Evolutionary conservation across 2,888 invertebrate genomes (phyloP).

Genomic region (Julus scandinavius): DNA sequence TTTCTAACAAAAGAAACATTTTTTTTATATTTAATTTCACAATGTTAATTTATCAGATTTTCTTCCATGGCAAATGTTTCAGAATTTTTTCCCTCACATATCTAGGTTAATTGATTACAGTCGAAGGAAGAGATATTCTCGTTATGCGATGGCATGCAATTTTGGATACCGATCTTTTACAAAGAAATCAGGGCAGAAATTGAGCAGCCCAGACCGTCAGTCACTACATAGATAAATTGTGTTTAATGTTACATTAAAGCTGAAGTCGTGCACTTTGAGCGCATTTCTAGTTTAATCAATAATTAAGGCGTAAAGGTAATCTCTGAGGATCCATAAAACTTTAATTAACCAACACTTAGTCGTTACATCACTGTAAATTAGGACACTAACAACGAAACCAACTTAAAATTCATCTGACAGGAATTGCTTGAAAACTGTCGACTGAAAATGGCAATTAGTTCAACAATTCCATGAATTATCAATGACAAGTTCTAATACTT

Average conservation of each 20-base stretch:
- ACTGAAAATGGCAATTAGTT: too few species aligned
- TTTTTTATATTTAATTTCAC: background rate
- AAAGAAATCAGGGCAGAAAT: slow-evolving; percentile 9
- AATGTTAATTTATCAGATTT: background rate
- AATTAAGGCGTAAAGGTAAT: background rate
- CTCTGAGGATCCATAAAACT: background rate
- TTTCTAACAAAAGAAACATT: slow-evolving; percentile 7
- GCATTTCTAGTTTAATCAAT: slow-evolving; percentile 17
- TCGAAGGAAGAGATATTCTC: slow-evolving; percentile 39
- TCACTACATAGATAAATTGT: background rate
- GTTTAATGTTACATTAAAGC: slow-evolving; percentile 11
- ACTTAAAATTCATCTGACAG: background rate
- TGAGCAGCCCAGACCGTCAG: background rate
- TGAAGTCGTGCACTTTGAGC: background rate
- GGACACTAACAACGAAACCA: background rate
- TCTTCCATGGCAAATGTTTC: background rate
- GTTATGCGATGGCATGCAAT: slow-evolving; percentile 8
- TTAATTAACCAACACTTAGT: slow-evolving; percentile 29
- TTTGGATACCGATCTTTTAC: background rate
- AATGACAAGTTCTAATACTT: too few species aligned
- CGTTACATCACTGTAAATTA: background rate
- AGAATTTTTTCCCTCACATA: background rate
- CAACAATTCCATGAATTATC: too few species aligned
- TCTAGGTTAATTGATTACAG: slow-evolving; percentile 19
- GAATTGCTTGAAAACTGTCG: too few species aligned